Evolutionary conservation across 2,888 invertebrate species (phyloP).

Genomic region (Heteropelma amictum): DNA sequence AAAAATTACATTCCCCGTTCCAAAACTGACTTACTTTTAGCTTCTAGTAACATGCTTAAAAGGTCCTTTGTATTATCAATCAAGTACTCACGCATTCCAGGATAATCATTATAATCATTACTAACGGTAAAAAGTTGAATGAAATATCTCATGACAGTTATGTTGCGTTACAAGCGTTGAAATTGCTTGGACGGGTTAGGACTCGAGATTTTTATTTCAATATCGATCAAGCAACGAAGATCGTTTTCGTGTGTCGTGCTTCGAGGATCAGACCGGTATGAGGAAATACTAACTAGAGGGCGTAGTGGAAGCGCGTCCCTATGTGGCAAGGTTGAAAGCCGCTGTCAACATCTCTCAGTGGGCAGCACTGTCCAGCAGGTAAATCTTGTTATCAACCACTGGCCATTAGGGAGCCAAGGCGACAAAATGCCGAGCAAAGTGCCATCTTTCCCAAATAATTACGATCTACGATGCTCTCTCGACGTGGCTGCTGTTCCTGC

Average conservation of each 20-base stretch:
- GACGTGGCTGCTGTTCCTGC: conserved; percentile 26
- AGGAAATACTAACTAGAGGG: conserved; percentile 32
- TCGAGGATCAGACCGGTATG: conserved; percentile 39
- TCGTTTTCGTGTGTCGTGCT: conserved; percentile 32
- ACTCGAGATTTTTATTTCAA: background rate
- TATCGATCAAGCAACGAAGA: conserved; percentile 22
- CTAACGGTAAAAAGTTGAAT: too few relatives aligned
- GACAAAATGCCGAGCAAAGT: conserved; percentile 77
- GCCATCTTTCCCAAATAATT: conserved; percentile 78
- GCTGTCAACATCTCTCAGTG: conserved; percentile 78
- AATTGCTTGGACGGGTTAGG: too few relatives aligned
- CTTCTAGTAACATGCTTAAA: too few relatives aligned
- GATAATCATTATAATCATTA: too few relatives aligned
- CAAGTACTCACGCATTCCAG: too few relatives aligned
- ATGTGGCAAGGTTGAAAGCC: conserved; percentile 75
- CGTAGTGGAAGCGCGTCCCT: conserved; percentile 51
- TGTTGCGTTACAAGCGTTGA: too few relatives aligned
- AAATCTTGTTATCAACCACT: conserved; percentile 78
- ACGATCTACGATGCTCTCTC: conserved; percentile 64
- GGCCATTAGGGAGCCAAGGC: conserved; percentile 77
- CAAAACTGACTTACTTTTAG: too few relatives aligned
- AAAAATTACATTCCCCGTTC: too few relatives aligned
- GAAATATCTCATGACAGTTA: too few relatives aligned
- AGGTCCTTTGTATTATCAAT: too few relatives aligned
- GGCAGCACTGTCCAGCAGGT: conserved; percentile 73